Conservation (phyloP, 2,888 invertebrate species). For the Mycogona germanica region DNA sequence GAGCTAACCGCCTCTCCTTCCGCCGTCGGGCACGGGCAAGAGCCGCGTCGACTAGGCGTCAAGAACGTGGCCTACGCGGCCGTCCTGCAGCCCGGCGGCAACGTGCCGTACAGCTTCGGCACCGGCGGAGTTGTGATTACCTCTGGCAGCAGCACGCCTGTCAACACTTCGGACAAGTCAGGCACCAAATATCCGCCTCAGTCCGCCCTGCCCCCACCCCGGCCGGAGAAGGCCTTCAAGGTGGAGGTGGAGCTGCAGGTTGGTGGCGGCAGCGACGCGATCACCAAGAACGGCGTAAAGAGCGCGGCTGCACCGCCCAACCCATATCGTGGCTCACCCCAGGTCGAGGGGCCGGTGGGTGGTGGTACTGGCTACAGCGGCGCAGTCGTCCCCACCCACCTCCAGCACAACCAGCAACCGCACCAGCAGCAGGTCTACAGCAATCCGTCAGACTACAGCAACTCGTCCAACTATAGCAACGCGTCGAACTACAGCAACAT, state of each 20-base stretch:
- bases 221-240: no score
- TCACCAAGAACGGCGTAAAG: no score
- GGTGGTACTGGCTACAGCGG: background rate
- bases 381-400: background rate
- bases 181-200: background rate
- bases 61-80: background rate
- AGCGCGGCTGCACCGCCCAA: no score
- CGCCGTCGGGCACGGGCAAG: background rate
- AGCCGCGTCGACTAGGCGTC: background rate
- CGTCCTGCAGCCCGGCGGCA: background rate
- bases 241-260: no score
- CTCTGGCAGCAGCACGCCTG: no score
- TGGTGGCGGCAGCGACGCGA: background rate
- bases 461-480: slow-evolving; percentile 22
- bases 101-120: no score
- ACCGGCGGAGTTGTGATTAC: no score
- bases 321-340: no score
- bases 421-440: slow-evolving; percentile 7
- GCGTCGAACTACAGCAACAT: slow-evolving; percentile 22
- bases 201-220: no score
- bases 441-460: slow-evolving; percentile 21
- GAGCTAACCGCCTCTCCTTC: background rate
- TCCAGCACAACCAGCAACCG: no score
- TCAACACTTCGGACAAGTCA: background rate
- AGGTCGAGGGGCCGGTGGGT: no score